Evolutionary conservation across 2,888 invertebrate genomes (phyloP).

Genomic region (Leucophenga maculata): DNA sequence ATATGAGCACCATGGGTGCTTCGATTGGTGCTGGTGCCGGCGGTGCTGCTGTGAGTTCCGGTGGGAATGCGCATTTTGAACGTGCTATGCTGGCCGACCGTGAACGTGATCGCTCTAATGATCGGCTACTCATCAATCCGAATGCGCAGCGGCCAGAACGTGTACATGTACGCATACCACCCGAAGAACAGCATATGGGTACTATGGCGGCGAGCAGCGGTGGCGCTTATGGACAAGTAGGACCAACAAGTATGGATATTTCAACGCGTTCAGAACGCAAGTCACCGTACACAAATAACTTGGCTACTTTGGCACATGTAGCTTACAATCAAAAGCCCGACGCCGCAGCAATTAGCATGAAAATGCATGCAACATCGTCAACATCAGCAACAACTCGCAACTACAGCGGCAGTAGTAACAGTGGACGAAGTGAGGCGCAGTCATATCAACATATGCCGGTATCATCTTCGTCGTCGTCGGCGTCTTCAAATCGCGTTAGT

Average conservation of each 20-base stretch:
- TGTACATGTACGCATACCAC: slow-evolving; percentile 74
- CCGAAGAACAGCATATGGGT: slow-evolving; percentile 47
- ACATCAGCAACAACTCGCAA: slow-evolving; percentile 14
- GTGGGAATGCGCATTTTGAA: slow-evolving; percentile 23
- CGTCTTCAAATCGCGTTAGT: slow-evolving; percentile 4
- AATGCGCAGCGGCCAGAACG: slow-evolving; percentile 76
- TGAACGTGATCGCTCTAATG: slow-evolving; percentile 42
- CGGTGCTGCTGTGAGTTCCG: background rate
- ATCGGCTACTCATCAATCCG: slow-evolving; percentile 75
- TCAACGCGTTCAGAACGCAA: slow-evolving; percentile 49
- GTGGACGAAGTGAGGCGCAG: slow-evolving; percentile 17
- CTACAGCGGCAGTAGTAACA: slow-evolving; percentile 31
- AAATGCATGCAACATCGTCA: slow-evolving; percentile 1
- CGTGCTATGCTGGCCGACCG: slow-evolving; percentile 33
- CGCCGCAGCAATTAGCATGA: slow-evolving; percentile 21
- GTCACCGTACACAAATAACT: slow-evolving; percentile 59
- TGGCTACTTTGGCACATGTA: slow-evolving; percentile 70
- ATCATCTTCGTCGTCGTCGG: slow-evolving; percentile 45
- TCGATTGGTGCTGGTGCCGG: slow-evolving; percentile 14
- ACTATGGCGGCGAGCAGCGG: slow-evolving; percentile 7
- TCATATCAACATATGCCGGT: slow-evolving; percentile 29
- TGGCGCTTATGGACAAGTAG: background rate
- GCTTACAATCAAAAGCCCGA: slow-evolving; percentile 69
- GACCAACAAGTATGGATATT: slow-evolving; percentile 28
- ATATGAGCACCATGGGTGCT: slow-evolving; percentile 81